These are phyloP conservation scores for Mantis religiosa DNA, from an alignment of 2,888 invertebrate species.

Conservation along the genomic window DNA sequence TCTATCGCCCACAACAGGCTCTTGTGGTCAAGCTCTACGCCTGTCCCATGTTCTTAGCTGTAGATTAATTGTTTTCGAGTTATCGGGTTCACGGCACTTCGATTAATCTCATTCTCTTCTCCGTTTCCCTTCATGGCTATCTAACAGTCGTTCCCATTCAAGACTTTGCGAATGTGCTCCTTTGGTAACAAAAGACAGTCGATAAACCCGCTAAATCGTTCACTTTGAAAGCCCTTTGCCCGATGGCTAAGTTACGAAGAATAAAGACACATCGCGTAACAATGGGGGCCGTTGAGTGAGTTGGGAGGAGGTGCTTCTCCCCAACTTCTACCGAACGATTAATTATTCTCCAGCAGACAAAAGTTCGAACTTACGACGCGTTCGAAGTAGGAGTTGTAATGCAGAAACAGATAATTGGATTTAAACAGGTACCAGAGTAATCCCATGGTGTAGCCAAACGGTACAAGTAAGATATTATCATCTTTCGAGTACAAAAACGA, in stretches of 20 bases:
- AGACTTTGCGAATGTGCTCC: slow-evolving; percentile 3
- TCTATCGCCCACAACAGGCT: background rate
- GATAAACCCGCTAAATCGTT: slow-evolving; percentile 15
- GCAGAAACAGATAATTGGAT: background rate
- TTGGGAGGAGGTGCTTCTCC: background rate
- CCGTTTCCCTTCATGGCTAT: background rate
- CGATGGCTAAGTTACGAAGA: slow-evolving; percentile 6
- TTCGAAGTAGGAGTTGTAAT: background rate
- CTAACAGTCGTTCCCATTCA: background rate
- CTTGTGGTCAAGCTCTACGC: background rate
- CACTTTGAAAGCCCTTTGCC: background rate
- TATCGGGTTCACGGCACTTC: slow-evolving; percentile 17
- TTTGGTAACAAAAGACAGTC: slow-evolving; percentile 15
- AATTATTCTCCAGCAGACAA: slow-evolving; percentile 14
- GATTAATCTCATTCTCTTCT: slow-evolving; percentile 16
- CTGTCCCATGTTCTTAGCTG: background rate
- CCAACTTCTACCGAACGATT: background rate
- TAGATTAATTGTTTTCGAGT: slow-evolving; percentile 22
- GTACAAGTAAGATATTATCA: no score
- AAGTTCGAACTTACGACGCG: slow-evolving; percentile 1
- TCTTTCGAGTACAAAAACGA: no score
- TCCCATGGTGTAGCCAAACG: background rate
- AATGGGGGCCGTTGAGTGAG: background rate
- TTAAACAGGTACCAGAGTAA: background rate
- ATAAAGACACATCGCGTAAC: slow-evolving; percentile 10